Base-by-base conservation (phyloP, 1,140 invertebrate species). In the Pseudomyrmex dendroicus region DNA sequence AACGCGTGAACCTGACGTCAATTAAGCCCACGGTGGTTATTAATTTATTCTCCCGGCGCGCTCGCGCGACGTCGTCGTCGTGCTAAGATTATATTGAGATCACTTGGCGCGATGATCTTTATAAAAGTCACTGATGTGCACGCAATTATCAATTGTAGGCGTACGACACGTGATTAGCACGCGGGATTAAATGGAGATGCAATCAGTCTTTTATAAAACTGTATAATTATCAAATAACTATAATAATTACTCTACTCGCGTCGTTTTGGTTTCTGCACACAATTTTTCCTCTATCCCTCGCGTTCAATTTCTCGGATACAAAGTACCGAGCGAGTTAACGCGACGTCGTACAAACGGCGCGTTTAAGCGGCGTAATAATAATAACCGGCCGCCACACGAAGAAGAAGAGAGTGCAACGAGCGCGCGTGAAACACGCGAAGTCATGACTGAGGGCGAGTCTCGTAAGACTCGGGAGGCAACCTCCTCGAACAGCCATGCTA, bases 381-480 rank as follows among this genome's bases (percentile, higher is more conserved):
- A 87, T 74, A 82, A 82, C 48, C 68, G 68, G 46, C 63, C 46
- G 22, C 62, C 54, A 70, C 22, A 35, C 35, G 35, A 35, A 35
- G 35, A 35, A 35, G 48, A 56, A 61, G 56, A 73, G 22, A 82
- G 73, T 64, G 86, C 48, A 84, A 73, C 83, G 78, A 63, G 77
- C 56, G 67, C 54, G 25, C 67, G 59, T 70, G 35, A 56, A 35
- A 72, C 86, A 89, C 87, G 87, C 87, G 86, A 89, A 72, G 82
- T 63, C 52, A 82, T 57, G 72, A 89, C 86, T 89, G 80, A 86
- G 88, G 59, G 76, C 12, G 54, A 77, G 87, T 73, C 73, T 84
- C 70, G 80, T 84, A 84, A 84, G 74, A 85, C 78, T 64, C 86
- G 61, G 66, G 84, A 78, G 84, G 66, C 66, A 62, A 77, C 72